Conservation (phyloP, 2,113 vertebrate genomes). For the Macaca mulatta region DNA sequence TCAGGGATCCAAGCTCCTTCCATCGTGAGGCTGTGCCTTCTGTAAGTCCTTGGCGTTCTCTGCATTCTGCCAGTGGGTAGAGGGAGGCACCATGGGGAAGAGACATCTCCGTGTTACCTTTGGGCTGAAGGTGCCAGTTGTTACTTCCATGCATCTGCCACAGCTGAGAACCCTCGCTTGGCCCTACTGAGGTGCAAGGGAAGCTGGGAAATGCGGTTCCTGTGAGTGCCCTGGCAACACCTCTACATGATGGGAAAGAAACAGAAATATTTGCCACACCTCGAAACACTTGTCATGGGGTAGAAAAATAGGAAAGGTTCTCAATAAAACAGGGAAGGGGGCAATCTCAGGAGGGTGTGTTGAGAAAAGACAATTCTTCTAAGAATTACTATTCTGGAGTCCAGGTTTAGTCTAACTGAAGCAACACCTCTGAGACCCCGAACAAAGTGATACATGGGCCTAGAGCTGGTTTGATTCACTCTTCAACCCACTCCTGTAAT, state of each 20-base stretch:
- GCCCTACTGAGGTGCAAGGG: too few species aligned
- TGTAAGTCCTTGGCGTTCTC: background rate
- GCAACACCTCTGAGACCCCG: background rate
- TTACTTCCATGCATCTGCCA: background rate
- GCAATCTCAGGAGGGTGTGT: background rate
- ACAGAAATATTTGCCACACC: too few species aligned
- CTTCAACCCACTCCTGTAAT: background rate
- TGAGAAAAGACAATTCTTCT: background rate
- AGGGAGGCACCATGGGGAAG: background rate
- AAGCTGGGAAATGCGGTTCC: background rate
- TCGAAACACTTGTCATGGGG: background rate
- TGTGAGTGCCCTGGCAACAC: background rate
- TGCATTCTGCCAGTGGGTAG: background rate
- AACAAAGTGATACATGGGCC: background rate
- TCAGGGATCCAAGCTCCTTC: background rate
- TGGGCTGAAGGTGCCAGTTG: background rate
- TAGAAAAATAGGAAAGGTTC: too few species aligned
- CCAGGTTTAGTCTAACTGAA: background rate
- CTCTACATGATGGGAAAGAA: background rate
- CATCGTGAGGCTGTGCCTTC: background rate
- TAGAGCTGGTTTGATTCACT: background rate
- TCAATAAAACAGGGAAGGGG: background rate
- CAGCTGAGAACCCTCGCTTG: accelerated
- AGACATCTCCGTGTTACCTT: background rate
- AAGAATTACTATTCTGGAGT: background rate